These are phyloP conservation scores for Urocitellus parryii DNA, from an alignment of 2,113 vertebrate genomes.

Conservation along the genomic window DNA sequence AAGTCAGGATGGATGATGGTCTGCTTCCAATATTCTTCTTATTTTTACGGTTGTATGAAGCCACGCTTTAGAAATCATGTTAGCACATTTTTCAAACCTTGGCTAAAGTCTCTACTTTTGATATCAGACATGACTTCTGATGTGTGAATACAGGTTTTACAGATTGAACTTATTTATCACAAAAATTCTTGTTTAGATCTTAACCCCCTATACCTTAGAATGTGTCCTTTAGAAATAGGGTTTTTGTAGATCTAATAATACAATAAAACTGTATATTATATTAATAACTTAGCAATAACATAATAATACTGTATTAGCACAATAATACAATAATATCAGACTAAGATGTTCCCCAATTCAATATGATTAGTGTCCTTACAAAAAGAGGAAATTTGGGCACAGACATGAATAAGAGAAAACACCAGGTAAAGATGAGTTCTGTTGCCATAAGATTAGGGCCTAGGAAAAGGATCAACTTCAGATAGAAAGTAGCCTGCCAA, in stretches of 20 bases:
- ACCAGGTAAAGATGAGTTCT: background rate
- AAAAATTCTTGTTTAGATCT: background rate
- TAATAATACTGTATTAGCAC: too few relatives aligned
- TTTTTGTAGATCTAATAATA: background rate
- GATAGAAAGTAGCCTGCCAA: background rate
- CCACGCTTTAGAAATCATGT: background rate
- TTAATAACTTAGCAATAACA: too few relatives aligned
- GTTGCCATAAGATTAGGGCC: background rate
- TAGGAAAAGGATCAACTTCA: background rate
- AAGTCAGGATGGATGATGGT: background rate
- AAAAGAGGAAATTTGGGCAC: background rate
- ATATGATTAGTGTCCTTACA: background rate
- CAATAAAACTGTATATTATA: too few relatives aligned
- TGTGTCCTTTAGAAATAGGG: background rate
- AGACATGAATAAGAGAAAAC: background rate
- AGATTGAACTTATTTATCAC: background rate
- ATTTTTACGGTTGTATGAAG: background rate
- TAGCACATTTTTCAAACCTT: background rate
- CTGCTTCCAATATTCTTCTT: background rate
- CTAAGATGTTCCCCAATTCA: background rate
- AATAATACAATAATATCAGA: background rate
- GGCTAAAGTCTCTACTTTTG: background rate
- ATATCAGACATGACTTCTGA: background rate
- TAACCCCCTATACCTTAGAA: background rate
- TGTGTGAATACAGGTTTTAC: background rate